These are phyloP conservation scores for Phrynosoma blainvillii DNA, from an alignment of 2,113 vertebrate genomes.

Conservation along the genomic window DNA sequence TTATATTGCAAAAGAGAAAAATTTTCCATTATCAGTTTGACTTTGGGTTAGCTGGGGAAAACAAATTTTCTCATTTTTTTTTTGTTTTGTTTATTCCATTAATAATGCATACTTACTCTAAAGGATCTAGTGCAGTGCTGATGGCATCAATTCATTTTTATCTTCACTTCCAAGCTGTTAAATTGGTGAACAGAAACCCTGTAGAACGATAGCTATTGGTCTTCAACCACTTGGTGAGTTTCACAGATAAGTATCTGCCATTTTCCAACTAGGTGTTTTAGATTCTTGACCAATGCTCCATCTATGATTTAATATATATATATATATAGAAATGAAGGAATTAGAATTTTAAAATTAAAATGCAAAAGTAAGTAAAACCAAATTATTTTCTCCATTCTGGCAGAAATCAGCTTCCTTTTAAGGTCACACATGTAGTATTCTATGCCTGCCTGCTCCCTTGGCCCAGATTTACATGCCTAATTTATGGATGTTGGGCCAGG, in stretches of 20 bases:
- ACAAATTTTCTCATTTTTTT: not conserved
- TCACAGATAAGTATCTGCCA: not conserved
- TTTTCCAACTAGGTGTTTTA: not conserved
- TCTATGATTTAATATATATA: not conserved
- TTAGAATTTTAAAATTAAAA: too few species aligned
- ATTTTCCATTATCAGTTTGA: not conserved
- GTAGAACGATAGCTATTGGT: not conserved
- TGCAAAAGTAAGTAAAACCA: too few species aligned
- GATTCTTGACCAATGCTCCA: not conserved
- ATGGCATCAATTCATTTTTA: not conserved
- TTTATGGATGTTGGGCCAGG: too few species aligned
- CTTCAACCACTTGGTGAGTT: not conserved
- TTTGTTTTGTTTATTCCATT: not conserved
- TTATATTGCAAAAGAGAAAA: not conserved
- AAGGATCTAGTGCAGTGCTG: too few species aligned
- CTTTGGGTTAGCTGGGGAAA: not conserved
- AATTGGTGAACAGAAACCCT: not conserved
- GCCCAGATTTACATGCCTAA: not conserved
- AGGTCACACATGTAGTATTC: not conserved
- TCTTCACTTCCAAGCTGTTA: not conserved
- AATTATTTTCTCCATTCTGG: too few species aligned
- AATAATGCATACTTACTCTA: not conserved
- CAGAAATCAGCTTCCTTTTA: not conserved
- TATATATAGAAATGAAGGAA: too few species aligned
- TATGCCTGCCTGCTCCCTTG: not conserved